Evolutionary conservation across 2,113 vertebrate genomes (phyloP).

Genomic region (Heterotis niloticus): DNA sequence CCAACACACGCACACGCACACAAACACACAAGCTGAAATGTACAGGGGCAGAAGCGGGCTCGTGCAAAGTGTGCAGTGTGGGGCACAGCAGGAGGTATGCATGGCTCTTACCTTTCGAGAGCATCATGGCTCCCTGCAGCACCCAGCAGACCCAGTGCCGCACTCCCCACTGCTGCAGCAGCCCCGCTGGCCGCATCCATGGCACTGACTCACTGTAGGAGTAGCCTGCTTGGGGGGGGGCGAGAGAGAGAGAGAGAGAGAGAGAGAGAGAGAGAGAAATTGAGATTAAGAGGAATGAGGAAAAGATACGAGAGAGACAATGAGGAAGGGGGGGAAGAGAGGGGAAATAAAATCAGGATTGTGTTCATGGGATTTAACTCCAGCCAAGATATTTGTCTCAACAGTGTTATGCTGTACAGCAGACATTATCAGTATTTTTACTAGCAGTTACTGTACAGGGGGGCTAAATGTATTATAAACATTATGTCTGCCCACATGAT

Average conservation of each 20-base stretch:
- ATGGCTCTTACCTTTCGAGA: constrained; percentile 64
- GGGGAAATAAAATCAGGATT: background rate
- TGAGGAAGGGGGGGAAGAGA: constrained; percentile 14
- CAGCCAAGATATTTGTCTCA: background rate
- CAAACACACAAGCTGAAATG: background rate
- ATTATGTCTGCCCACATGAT: too few species aligned
- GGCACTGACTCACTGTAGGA: constrained; percentile 70
- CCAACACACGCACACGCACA: constrained; percentile 10
- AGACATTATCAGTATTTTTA: too few species aligned
- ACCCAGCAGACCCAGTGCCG: constrained; percentile 66
- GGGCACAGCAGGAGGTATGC: background rate
- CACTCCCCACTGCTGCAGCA: constrained; percentile 69
- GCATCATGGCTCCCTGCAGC: constrained; percentile 66
- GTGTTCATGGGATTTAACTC: background rate
- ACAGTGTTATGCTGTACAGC: too few species aligned
- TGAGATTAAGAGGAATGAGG: background rate
- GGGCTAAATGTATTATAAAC: too few species aligned
- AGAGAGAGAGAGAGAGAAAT: constrained; percentile 16
- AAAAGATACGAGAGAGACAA: constrained; percentile 1
- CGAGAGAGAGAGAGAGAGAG: constrained; percentile 31
- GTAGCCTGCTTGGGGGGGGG: constrained; percentile 49
- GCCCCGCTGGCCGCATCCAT: constrained; percentile 71
- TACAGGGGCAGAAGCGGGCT: background rate
- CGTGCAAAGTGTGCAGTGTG: background rate
- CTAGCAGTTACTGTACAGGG: too few species aligned